Evolutionary conservation across 1,140 invertebrate genomes (phyloP).

Genomic region (Aphelinus atriplicis): DNA sequence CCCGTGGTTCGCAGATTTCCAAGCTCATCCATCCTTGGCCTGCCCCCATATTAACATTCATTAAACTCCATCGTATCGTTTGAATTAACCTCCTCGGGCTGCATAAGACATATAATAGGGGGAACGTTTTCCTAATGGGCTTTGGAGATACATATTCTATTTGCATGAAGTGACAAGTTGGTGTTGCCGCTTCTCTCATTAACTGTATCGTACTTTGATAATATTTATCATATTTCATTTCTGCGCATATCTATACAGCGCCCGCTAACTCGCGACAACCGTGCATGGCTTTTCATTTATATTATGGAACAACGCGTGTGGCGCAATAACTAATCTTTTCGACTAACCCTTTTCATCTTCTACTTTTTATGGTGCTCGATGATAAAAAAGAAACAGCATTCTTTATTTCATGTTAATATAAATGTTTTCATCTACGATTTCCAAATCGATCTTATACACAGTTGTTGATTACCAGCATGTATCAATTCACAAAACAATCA

Average conservation of each 20-base stretch:
- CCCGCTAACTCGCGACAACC: neutral
- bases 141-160: neutral
- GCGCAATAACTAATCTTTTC: neutral
- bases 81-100: no score
- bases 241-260: no score
- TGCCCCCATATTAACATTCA: no score
- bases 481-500: no score
- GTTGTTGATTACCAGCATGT: no score
- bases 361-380: slow-evolving; percentile 37
- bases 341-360: slow-evolving; percentile 5
- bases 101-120: no score
- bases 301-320: neutral
- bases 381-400: neutral
- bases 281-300: slow-evolving; percentile 31
- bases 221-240: neutral
- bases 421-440: no score
- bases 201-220: neutral
- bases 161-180: slow-evolving; percentile 23
- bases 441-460: no score
- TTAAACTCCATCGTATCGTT: no score
- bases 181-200: slow-evolving; percentile 5
- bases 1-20: slow-evolving; percentile 5
- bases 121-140: no score
- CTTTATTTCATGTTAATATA: no score
- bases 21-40: neutral